Percentiles rank a stretch among this genome's conserved stretches.
phyloP scores from a whole-genome alignment of 1,140 invertebrate genomes.

The Drosophila kohkoa region DNA sequence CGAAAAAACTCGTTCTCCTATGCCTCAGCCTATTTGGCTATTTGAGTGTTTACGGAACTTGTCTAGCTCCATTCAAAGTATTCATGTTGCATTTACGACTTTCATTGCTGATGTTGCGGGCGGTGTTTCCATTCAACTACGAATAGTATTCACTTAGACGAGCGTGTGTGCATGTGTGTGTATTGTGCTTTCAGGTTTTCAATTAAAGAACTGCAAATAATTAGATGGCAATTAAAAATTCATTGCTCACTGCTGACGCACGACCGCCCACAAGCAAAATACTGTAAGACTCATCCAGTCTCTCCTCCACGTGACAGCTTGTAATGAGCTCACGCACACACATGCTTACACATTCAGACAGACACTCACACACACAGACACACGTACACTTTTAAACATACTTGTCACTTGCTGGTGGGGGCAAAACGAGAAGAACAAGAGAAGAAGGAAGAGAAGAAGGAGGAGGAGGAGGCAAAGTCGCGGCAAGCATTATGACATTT shows the following conservation, averaged over 20 bases:
- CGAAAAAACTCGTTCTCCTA: not conserved
- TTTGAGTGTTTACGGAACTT: not conserved
- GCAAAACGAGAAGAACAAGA: not conserved
- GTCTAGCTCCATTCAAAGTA: slow-evolving; percentile 8
- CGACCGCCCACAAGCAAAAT: slow-evolving; percentile 35
- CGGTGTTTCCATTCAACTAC: not conserved
- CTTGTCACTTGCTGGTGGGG: not conserved
- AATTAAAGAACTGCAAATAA: slow-evolving; percentile 74
- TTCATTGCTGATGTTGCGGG: not conserved
- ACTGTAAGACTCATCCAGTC: slow-evolving; percentile 33
- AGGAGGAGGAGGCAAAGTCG: slow-evolving; percentile 7
- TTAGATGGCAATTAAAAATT: slow-evolving; percentile 73
- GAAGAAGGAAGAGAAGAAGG: not conserved
- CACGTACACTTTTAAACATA: slow-evolving; percentile 10
- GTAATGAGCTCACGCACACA: slow-evolving; percentile 56
- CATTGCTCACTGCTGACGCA: slow-evolving; percentile 50
- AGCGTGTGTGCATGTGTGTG: not conserved
- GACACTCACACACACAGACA: too few relatives aligned
- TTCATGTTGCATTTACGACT: slow-evolving; percentile 27
- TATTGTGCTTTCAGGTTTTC: slow-evolving; percentile 50
- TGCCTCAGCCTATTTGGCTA: not conserved
- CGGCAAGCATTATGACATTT: slow-evolving; percentile 56
- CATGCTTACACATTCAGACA: not conserved
- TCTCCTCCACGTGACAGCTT: slow-evolving; percentile 49
- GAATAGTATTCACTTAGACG: slow-evolving; percentile 26